A percentile compares a stretch with the other conserved stretches of the same genome.
Evolutionary conservation across 2,113 vertebrate genomes (phyloP).

Genomic region (Pristiophorus japonicus): DNA sequence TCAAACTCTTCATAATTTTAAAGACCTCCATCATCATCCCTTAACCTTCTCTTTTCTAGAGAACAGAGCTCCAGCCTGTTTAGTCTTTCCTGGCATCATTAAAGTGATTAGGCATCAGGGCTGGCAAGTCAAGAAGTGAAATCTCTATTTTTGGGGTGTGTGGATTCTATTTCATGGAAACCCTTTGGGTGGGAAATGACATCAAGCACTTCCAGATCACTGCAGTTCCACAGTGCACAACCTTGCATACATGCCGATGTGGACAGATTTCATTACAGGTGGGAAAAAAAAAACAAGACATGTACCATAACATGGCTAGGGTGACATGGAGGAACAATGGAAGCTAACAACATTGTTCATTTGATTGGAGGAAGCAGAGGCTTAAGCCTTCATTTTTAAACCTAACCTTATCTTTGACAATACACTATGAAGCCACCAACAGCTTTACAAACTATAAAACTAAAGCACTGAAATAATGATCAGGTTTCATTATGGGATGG

Average conservation of each 20-base stretch:
- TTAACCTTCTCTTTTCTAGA: too few relatives aligned
- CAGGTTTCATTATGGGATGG: neutral
- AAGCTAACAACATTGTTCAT: neutral
- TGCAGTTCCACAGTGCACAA: neutral
- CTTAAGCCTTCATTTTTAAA: neutral
- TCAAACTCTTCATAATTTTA: neutral
- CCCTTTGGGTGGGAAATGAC: neutral
- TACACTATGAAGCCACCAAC: neutral
- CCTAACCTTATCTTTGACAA: neutral
- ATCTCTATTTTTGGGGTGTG: neutral
- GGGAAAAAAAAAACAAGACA: neutral
- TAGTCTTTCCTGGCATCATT: neutral
- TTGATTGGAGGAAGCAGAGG: neutral
- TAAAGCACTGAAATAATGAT: too few relatives aligned
- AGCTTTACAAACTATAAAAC: neutral
- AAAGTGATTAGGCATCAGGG: neutral
- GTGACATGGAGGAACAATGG: neutral
- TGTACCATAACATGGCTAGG: neutral
- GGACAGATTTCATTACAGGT: neutral
- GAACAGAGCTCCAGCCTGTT: too few relatives aligned
- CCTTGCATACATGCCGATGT: too few relatives aligned
- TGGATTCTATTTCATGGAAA: neutral
- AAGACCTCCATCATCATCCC: too few relatives aligned
- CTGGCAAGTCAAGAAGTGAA: neutral
- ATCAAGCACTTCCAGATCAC: neutral